These are phyloP conservation scores for Pseudotriccus pelzelni DNA, from an alignment of 2,797 vertebrate species.

Conservation along the genomic window DNA sequence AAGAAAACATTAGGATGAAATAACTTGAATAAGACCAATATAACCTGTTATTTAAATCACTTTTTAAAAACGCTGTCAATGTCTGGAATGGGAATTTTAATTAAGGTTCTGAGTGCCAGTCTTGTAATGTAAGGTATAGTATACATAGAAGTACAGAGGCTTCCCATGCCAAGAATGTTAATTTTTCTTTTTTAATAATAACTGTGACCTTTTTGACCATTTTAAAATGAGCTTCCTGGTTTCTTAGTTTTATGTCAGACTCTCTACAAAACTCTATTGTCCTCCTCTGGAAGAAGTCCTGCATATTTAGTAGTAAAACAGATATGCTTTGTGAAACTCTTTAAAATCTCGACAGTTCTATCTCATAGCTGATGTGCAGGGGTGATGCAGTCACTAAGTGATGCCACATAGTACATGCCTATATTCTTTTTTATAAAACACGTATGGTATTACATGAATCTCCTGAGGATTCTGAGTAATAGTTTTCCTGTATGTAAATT, in stretches of 20 bases:
- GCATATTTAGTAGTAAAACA: not conserved
- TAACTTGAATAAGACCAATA: not conserved
- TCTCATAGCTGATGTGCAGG: not conserved
- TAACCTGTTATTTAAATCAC: not conserved
- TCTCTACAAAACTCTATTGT: not conserved
- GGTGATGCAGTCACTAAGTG: not conserved
- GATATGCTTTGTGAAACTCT: not conserved
- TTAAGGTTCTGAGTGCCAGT: not conserved
- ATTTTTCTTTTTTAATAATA: not conserved
- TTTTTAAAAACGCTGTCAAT: not conserved
- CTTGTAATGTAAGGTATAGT: not conserved
- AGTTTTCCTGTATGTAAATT: not conserved
- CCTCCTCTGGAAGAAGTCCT: not conserved
- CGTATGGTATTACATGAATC: not conserved
- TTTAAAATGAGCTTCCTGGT: not conserved
- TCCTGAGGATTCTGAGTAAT: not conserved
- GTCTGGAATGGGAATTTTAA: not conserved
- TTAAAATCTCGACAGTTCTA: not conserved
- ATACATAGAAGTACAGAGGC: not conserved
- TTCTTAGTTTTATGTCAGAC: not conserved
- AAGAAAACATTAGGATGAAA: not conserved
- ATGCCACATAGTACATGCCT: not conserved
- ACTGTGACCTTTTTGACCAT: not conserved
- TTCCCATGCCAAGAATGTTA: not conserved
- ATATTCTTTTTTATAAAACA: not conserved